Evolutionary conservation across 2,797 vertebrate species (phyloP), one percentile per base, ranked within the genome.

Genomic region (Synaphobranchus kaupii): DNA sequence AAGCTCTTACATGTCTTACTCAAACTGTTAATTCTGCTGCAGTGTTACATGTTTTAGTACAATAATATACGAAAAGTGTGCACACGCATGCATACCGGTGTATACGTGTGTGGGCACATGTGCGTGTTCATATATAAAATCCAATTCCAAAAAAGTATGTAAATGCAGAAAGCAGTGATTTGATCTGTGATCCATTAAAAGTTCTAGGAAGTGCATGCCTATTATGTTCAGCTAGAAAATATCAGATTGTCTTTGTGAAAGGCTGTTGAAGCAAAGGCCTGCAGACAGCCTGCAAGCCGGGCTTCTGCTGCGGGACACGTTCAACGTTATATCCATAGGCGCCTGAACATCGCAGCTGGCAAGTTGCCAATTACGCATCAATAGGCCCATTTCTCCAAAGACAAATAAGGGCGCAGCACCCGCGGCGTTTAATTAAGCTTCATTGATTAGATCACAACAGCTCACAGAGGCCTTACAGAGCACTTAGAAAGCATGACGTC

Each of bases 371-470:
- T 28, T 80, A 13, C 39, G 22, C 13, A 44, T 86, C 56, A 47
- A 71, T 44, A 60, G 48, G 54, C 54, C 54, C 52, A 63, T 86
- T 86, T 80, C 54, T 81, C 10, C 0, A 20, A 39, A 34, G 44
- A 60, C 39, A 50, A 58, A 58, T 44, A 48, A 52, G 47, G 17
- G n/a, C 25, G 15, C 12, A 28, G 47, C 52, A 54, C 66, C 84
- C n/a, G 20, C n/a, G 54, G 25, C 66, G n/a, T 28, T 28, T 85
- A 71, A 73, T 54, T 85, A 85, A 73, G 68, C 66, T 15, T 28
- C 56, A 85, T 71, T 85, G 84, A 50, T 73, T 73, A 54, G 66
- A 73, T 54, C 28, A 39, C 56, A 54, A 54, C 48, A 52, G 84
- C 48, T 66, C 47, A 10, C 10, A 71, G 66, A 0, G 66, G 48